Conservation (phyloP, 2,888 invertebrate species). For the Eueremaeus valkanovi region DNA sequence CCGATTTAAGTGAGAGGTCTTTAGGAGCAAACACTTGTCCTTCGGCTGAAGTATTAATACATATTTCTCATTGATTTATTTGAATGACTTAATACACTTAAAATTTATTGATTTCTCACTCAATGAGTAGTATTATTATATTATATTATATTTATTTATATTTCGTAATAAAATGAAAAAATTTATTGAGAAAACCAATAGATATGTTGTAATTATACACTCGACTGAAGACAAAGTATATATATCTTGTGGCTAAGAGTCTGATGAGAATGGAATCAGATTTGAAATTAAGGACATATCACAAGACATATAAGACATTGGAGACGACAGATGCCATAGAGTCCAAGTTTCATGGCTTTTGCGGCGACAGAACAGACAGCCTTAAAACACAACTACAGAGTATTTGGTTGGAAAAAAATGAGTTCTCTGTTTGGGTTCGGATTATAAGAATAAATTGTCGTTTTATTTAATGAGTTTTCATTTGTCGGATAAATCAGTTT, state of each 20-base stretch:
- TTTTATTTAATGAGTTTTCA: slow-evolving; percentile 3
- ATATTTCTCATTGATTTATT: slow-evolving; percentile 9
- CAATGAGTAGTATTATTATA: neutral
- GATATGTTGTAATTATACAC: neutral
- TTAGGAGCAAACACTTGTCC: neutral
- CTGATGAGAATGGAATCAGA: neutral
- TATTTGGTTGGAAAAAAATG: neutral
- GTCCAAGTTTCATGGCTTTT: neutral
- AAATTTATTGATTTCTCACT: slow-evolving; percentile 6
- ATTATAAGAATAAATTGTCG: neutral
- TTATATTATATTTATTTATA: neutral
- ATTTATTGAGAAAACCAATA: neutral
- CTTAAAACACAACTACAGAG: neutral
- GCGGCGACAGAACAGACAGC: neutral
- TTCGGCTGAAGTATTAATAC: neutral
- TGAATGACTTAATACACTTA: neutral
- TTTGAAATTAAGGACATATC: neutral
- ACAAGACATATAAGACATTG: neutral
- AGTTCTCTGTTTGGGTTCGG: neutral
- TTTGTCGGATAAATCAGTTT: neutral
- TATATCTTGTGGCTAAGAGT: neutral
- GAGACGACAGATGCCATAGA: neutral
- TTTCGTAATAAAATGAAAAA: slow-evolving; percentile 3
- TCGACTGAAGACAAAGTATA: slow-evolving; percentile 6
- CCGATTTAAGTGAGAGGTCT: neutral